phyloP scores from a whole-genome alignment of 2,797 vertebrate species.

The Sciurus carolinensis region DNA sequence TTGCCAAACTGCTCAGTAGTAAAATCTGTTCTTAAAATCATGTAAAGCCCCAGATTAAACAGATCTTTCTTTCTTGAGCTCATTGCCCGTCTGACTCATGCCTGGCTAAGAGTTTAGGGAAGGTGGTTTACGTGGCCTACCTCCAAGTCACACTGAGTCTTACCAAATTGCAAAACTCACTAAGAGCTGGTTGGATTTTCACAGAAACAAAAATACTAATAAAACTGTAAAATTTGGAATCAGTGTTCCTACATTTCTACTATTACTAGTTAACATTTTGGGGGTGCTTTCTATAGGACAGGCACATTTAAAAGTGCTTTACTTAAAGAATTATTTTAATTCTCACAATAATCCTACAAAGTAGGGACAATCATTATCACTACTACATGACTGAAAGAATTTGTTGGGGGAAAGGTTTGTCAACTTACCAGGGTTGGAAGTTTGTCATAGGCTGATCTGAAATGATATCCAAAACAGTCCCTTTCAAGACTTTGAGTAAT shows the following conservation, averaged over 20 bases:
- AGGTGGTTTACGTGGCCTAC: neutral
- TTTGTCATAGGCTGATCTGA: neutral
- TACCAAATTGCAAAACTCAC: neutral
- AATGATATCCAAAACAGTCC: neutral
- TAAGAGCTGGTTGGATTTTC: neutral
- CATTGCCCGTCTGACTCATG: neutral
- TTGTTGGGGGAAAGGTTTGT: neutral
- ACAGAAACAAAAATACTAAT: neutral
- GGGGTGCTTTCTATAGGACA: neutral
- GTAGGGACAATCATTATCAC: neutral
- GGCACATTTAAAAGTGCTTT: neutral
- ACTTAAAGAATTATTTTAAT: neutral
- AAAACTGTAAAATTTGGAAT: neutral
- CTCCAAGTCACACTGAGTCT: neutral
- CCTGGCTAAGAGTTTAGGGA: neutral
- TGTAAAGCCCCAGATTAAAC: neutral
- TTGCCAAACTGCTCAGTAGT: neutral
- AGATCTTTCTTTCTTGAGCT: slow-evolving; percentile 2
- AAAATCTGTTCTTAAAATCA: slow-evolving; percentile 22
- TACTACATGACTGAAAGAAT: neutral
- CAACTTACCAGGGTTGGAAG: neutral
- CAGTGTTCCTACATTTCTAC: neutral
- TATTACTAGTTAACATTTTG: neutral
- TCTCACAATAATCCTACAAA: neutral
- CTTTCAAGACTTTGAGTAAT: neutral